phyloP scores from a whole-genome alignment of 2,797 vertebrate species.

The Oceanodroma leucorhoa region DNA sequence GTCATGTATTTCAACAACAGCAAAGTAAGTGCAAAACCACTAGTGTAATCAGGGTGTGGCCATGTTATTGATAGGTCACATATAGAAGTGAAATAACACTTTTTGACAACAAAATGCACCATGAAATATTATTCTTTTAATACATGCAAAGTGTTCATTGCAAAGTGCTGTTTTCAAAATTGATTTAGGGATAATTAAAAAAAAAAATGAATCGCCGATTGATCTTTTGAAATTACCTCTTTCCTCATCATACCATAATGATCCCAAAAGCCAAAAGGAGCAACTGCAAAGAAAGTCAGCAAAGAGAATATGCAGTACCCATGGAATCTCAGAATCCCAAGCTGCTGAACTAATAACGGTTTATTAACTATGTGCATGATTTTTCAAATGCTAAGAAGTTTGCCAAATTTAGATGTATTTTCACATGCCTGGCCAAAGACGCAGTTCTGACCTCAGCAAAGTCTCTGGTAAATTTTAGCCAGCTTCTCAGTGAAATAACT shows the following conservation, averaged over 20 bases:
- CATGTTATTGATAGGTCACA: not conserved
- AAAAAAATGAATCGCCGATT: not conserved
- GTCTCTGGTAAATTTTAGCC: not conserved
- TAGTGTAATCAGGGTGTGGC: not conserved
- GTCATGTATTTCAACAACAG: not conserved
- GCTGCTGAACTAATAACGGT: not conserved
- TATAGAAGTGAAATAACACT: not conserved
- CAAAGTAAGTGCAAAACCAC: not conserved
- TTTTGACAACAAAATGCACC: not conserved
- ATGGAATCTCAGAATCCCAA: not conserved
- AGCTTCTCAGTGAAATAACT: not conserved
- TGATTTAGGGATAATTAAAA: not conserved
- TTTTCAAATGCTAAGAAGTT: not conserved
- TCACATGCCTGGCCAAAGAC: not conserved
- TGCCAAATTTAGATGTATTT: not conserved
- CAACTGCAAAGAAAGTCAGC: not conserved
- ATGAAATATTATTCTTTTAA: not conserved
- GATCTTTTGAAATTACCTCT: not conserved
- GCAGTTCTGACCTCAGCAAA: not conserved
- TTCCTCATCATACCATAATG: not conserved
- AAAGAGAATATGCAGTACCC: not conserved
- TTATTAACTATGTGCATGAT: not conserved
- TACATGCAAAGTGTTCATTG: not conserved
- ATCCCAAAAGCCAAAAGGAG: not conserved
- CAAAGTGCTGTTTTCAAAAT: not conserved